These are phyloP conservation scores for Chroicocephalus ridibundus DNA, from an alignment of 2,113 vertebrate genomes.

Conservation along the genomic window DNA sequence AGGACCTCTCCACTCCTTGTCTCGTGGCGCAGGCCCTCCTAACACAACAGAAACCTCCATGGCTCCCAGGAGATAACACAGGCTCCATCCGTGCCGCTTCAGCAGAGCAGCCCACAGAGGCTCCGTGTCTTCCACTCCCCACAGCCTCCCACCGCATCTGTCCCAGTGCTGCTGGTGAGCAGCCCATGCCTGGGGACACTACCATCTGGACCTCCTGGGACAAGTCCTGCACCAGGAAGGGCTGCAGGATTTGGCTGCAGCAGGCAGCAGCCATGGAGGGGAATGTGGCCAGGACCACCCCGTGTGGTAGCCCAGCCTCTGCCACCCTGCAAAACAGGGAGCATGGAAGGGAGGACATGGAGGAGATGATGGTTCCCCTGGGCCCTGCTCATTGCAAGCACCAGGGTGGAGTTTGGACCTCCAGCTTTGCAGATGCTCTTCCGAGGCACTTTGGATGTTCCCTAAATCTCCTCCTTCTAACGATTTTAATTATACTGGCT, in stretches of 20 bases:
- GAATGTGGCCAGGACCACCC: background rate
- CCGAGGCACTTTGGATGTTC: background rate
- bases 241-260: background rate
- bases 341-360: background rate
- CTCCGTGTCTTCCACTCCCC: background rate
- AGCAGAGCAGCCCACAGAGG: background rate
- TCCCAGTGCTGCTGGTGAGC: background rate
- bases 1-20: background rate
- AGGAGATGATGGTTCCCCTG: background rate
- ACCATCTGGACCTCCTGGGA: background rate
- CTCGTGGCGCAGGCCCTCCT: background rate
- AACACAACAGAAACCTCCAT: background rate
- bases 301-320: background rate
- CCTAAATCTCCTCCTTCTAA: conserved; percentile 9
- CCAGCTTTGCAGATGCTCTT: conserved; percentile 32
- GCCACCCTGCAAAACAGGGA: background rate
- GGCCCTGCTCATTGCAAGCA: background rate
- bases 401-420: background rate
- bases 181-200: background rate
- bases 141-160: background rate
- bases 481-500: background rate
- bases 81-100: background rate
- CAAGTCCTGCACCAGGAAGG: background rate
- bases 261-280: background rate
- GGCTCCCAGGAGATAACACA: background rate